Evolutionary conservation across 2,888 invertebrate genomes (phyloP).

Genomic region (Hydropsyche betteni): DNA sequence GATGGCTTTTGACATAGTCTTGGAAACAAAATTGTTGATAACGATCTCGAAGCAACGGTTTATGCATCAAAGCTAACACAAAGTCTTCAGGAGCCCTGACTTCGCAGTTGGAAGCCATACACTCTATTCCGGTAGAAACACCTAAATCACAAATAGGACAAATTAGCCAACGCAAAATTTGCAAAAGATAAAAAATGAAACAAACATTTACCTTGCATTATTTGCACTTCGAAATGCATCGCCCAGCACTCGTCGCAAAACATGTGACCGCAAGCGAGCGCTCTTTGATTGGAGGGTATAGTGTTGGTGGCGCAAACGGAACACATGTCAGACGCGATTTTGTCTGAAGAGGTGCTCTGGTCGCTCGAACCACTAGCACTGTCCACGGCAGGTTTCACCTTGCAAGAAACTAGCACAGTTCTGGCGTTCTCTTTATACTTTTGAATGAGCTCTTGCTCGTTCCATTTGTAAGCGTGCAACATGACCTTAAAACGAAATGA

Average conservation of each 20-base stretch:
- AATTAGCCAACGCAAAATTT: not conserved
- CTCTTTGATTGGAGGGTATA: constrained; percentile 76
- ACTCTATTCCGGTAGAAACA: constrained; percentile 86
- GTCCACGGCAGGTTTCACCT: constrained; percentile 58
- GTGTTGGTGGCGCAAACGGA: constrained; percentile 81
- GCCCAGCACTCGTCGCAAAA: constrained; percentile 98
- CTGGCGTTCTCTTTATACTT: constrained; percentile 84
- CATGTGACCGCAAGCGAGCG: constrained; percentile 87
- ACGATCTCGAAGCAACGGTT: constrained; percentile 85
- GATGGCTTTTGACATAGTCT: constrained; percentile 95
- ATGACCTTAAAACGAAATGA: constrained; percentile 67
- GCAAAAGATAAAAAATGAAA: not conserved
- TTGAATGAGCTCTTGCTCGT: constrained; percentile 80
- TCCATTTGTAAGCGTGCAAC: constrained; percentile 91
- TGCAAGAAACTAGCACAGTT: constrained; percentile 67
- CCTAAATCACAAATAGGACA: constrained; percentile 60
- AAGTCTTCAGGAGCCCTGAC: constrained; percentile 97
- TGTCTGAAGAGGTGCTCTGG: constrained; percentile 55
- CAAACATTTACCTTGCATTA: constrained; percentile 76
- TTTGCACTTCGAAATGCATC: constrained; percentile 95
- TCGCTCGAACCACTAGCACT: constrained; percentile 54
- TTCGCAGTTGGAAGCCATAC: constrained; percentile 96
- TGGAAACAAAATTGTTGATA: constrained; percentile 96
- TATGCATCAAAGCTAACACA: constrained; percentile 84
- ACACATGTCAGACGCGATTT: constrained; percentile 64